Percentiles rank a stretch among this genome's conserved stretches.
Evolutionary conservation across 2,113 vertebrate species (phyloP).

Genomic region (Apaloderma vittatum): DNA sequence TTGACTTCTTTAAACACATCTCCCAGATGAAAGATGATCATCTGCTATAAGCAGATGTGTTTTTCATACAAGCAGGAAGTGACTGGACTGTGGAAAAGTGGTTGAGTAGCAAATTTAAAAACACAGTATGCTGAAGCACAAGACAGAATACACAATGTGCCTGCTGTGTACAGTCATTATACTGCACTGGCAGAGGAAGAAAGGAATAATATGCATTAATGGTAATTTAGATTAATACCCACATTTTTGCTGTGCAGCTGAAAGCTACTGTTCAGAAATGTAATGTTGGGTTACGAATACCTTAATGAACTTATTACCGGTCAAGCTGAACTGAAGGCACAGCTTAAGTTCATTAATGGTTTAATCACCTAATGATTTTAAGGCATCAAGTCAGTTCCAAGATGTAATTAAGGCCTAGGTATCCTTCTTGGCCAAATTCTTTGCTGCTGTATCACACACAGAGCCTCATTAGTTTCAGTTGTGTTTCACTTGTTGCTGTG

Average conservation of each 20-base stretch:
- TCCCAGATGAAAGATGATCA: not conserved
- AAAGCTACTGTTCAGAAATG: not conserved
- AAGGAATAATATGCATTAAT: not conserved
- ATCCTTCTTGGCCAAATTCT: not conserved
- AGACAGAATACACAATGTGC: not conserved
- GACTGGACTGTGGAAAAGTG: not conserved
- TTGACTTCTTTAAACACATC: not conserved
- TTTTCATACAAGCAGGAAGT: not conserved
- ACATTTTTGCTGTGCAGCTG: not conserved
- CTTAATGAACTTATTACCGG: constrained; percentile 30
- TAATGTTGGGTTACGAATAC: not conserved
- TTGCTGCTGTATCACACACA: not conserved
- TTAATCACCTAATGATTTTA: constrained; percentile 50
- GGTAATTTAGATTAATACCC: constrained; percentile 37
- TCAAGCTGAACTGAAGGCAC: constrained; percentile 10
- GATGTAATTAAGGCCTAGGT: not conserved
- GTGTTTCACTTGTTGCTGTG: not conserved
- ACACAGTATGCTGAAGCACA: not conserved
- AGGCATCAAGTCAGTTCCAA: not conserved
- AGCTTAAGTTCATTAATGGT: constrained; percentile 26
- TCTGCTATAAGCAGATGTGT: not conserved
- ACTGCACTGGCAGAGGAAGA: not conserved
- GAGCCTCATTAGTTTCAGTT: not conserved
- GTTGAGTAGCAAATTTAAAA: not conserved
- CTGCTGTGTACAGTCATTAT: not conserved